These are phyloP conservation scores for Turritopsis rubra DNA, from an alignment of 30 jellyfish, hydroid and myxozoan genomes.

Conservation along the genomic window DNA sequence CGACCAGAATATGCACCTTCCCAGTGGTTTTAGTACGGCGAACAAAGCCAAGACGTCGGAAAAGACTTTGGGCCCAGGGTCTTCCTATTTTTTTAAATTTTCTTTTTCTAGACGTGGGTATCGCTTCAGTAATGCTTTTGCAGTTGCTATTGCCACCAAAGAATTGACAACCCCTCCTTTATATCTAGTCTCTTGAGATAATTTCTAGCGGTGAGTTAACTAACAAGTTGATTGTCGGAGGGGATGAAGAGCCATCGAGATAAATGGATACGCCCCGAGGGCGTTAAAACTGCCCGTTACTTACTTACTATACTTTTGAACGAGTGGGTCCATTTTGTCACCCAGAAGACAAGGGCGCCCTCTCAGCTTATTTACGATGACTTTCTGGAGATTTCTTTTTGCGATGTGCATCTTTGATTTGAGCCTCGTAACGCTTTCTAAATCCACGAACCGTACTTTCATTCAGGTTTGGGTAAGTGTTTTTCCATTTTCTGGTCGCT, in stretches of 20 bases:
- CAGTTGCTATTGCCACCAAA: conserved; percentile 6
- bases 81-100: neutral
- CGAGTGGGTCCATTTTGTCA: neutral
- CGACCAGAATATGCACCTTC: conserved; percentile 13
- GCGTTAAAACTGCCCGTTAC: too few species aligned
- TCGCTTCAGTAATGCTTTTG: conserved; percentile 11
- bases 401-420: neutral
- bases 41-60: neutral
- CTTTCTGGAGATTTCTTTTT: conserved; percentile 21
- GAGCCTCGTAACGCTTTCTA: conserved; percentile 20
- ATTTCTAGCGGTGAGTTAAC: too few species aligned
- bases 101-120: neutral
- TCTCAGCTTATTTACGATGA: neutral
- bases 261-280: too few species aligned
- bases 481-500: neutral
- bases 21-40: conserved; percentile 22
- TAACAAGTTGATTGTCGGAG: too few species aligned
- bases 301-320: neutral
- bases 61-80: neutral
- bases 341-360: conserved; percentile 18
- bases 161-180: conserved; percentile 1
- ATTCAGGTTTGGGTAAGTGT: neutral
- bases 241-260: too few species aligned
- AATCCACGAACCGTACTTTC: conserved; percentile 20
- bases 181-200: neutral